Evolutionary conservation across 2,888 invertebrate genomes (phyloP).

Genomic region (Agrotis puta): DNA sequence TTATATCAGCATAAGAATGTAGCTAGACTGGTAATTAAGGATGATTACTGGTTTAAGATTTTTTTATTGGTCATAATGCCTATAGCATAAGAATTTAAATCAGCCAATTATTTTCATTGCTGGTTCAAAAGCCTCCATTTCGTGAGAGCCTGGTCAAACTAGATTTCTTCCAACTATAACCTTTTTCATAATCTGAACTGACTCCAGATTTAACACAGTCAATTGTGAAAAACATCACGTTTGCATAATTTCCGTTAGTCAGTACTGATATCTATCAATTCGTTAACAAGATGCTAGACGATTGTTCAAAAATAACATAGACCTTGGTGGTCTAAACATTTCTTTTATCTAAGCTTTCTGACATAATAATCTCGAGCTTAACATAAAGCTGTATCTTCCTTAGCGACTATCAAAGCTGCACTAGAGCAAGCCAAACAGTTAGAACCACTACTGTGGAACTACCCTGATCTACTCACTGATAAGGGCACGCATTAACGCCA

Average conservation of each 20-base stretch:
- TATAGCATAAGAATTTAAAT: neutral
- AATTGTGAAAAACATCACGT: neutral
- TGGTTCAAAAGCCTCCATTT: neutral
- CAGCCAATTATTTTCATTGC: neutral
- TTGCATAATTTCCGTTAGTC: neutral
- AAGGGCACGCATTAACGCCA: constrained; percentile 65
- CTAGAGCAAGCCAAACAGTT: constrained; percentile 42
- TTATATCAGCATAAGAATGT: neutral
- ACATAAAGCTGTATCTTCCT: neutral
- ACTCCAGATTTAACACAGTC: neutral
- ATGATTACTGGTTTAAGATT: neutral
- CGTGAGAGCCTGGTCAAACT: neutral
- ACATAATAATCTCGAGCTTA: constrained; percentile 1
- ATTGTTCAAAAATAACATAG: neutral
- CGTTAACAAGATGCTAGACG: neutral
- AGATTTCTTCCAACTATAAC: neutral
- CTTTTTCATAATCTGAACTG: neutral
- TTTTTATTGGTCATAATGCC: neutral
- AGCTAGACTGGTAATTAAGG: neutral
- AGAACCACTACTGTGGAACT: constrained; percentile 54
- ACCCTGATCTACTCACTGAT: constrained; percentile 67
- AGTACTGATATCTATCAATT: neutral
- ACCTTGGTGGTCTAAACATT: constrained; percentile 8
- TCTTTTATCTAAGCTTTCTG: neutral
- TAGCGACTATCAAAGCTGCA: neutral